Percentiles rank a stretch among this genome's conserved stretches.
Evolutionary conservation across 2,113 vertebrate species (phyloP).

Genomic region (Halichoeres trimaculatus): DNA sequence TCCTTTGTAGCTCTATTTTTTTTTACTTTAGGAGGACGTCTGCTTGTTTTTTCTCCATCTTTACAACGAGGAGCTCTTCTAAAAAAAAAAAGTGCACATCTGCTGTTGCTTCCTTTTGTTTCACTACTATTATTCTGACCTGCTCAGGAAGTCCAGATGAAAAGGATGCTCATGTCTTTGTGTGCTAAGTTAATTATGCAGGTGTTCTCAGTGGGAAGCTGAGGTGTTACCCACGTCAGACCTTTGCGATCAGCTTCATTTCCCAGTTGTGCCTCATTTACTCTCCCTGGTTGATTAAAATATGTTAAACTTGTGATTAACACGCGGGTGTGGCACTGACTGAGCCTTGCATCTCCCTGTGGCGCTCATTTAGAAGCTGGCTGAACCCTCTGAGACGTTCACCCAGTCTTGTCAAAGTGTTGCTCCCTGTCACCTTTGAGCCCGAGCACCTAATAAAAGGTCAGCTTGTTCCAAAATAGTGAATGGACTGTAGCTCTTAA

Average conservation of each 20-base stretch:
- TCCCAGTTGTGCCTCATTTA: background rate
- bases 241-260: background rate
- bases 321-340: background rate
- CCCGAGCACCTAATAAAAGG: background rate
- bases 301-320: background rate
- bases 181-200: slow-evolving; percentile 14
- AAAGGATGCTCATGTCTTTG: background rate
- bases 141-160: background rate
- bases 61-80: too few species aligned
- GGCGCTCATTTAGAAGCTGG: slow-evolving; percentile 25
- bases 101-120: background rate
- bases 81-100: background rate
- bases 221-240: background rate
- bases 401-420: background rate
- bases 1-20: too few species aligned
- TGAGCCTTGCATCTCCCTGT: background rate
- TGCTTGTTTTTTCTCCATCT: too few species aligned
- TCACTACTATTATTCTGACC: background rate
- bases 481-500: slow-evolving; percentile 11
- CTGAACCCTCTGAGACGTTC: background rate
- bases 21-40: too few species aligned
- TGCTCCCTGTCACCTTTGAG: background rate
- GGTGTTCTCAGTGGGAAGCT: background rate
- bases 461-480: background rate
- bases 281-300: too few species aligned